phyloP scores from a whole-genome alignment of 2,113 vertebrate genomes.

The Pipra filicauda region DNA sequence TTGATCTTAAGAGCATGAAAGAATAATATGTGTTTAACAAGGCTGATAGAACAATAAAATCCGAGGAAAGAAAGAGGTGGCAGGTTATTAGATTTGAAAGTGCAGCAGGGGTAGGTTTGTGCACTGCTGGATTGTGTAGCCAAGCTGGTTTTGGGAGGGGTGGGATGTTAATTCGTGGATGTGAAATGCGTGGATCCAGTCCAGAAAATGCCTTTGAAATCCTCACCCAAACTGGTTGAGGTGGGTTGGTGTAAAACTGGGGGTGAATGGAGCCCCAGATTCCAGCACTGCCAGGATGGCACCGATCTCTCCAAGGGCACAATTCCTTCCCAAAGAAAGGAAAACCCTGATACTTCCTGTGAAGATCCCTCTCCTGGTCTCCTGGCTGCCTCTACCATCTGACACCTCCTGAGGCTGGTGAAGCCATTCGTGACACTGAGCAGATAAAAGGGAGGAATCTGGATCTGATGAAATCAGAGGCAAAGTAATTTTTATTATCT shows the following conservation, averaged over 20 bases:
- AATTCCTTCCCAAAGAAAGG: neutral
- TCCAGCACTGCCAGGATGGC: neutral
- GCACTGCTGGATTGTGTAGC: neutral
- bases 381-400: neutral
- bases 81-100: constrained; percentile 37
- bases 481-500: constrained; percentile 59
- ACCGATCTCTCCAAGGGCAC: neutral
- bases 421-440: neutral
- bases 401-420: neutral
- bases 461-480: constrained; percentile 48
- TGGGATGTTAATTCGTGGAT: neutral
- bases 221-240: neutral
- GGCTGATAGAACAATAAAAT: constrained; percentile 8
- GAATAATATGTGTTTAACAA: constrained; percentile 49
- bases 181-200: neutral
- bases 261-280: neutral
- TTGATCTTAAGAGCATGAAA: constrained; percentile 49
- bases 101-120: neutral
- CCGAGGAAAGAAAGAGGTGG: constrained; percentile 19
- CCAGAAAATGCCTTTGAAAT: neutral
- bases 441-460: constrained; percentile 5
- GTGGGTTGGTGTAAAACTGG: neutral
- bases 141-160: neutral
- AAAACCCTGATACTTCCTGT: neutral
- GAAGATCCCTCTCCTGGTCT: neutral